A percentile compares a stretch with the other conserved stretches of the same genome.
These are phyloP conservation scores for Xerus rutilus DNA, from an alignment of 2,797 vertebrate genomes.

Conservation along the genomic window DNA sequence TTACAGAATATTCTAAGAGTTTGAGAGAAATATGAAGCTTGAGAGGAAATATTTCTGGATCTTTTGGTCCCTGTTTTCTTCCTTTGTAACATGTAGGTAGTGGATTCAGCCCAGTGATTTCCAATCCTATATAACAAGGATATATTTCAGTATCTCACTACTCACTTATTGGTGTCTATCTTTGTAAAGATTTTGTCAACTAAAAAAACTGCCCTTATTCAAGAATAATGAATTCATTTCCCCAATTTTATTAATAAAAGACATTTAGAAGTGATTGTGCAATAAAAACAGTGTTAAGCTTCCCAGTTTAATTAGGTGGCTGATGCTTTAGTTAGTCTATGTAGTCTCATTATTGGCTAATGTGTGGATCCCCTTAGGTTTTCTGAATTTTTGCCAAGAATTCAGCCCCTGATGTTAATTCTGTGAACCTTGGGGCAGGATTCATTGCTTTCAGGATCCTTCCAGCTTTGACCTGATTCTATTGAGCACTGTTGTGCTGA, in stretches of 20 bases:
- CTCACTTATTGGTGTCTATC: not conserved
- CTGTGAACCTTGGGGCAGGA: not conserved
- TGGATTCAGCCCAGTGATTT: not conserved
- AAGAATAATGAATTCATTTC: conserved; percentile 69
- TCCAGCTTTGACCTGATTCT: not conserved
- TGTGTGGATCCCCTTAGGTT: conserved; percentile 51
- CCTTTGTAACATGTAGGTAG: not conserved
- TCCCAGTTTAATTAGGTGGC: conserved; percentile 62
- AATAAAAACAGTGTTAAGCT: conserved; percentile 64
- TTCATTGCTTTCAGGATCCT: not conserved
- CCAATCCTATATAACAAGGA: not conserved
- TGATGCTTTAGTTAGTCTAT: conserved; percentile 43
- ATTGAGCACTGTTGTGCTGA: not conserved
- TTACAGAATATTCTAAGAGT: not conserved
- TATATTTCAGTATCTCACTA: not conserved
- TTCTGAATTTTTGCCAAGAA: conserved; percentile 62
- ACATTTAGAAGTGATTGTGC: conserved; percentile 58
- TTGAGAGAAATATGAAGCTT: not conserved
- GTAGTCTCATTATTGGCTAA: conserved; percentile 31
- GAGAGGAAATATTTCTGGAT: not conserved
- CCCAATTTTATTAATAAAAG: conserved; percentile 69
- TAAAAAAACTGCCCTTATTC: conserved; percentile 23
- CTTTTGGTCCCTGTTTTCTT: not conserved
- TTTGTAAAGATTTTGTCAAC: conserved; percentile 25
- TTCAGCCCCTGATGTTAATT: not conserved